A percentile compares a stretch with the other conserved stretches of the same genome.
phyloP scores from a whole-genome alignment of 1,140 invertebrate species.

The Drosophila santomea region DNA sequence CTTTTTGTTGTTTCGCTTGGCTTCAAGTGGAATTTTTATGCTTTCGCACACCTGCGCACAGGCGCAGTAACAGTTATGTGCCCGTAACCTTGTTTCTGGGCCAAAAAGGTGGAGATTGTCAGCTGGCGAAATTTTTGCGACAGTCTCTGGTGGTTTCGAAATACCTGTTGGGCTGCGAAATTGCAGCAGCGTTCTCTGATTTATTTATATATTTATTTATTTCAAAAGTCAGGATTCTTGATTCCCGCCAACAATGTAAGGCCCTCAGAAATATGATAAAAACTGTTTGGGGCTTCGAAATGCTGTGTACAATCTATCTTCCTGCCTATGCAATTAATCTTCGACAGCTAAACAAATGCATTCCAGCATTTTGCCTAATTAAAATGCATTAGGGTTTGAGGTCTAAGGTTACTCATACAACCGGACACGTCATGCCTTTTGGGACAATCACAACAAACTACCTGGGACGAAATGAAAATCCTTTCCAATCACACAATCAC shows the following conservation, averaged over 20 bases:
- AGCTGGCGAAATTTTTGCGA: conserved; percentile 57
- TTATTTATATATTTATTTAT: background rate
- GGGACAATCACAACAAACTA: conserved; percentile 61
- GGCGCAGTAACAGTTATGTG: conserved; percentile 53
- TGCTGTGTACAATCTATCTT: background rate
- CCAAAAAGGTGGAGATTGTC: conserved; percentile 62
- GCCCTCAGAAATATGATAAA: too few relatives aligned
- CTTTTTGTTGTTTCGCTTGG: conserved; percentile 24
- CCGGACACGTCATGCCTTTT: conserved; percentile 52
- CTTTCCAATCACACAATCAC: conserved; percentile 60
- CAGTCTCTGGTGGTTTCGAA: conserved; percentile 1
- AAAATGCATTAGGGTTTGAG: conserved; percentile 41
- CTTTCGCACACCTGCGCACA: conserved; percentile 79
- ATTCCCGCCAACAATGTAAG: too few relatives aligned
- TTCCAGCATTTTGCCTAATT: conserved; percentile 36
- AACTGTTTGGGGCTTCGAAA: too few relatives aligned
- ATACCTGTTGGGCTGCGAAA: background rate
- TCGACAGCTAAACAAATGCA: conserved; percentile 23
- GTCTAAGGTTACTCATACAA: conserved; percentile 45
- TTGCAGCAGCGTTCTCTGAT: background rate
- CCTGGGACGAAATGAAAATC: conserved; percentile 72
- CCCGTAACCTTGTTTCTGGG: conserved; percentile 76
- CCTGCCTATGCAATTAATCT: background rate
- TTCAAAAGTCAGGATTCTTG: too few relatives aligned
- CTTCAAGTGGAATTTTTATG: conserved; percentile 79